Base-by-base conservation (phyloP, 2,797 vertebrate species). In the Diceros bicornis region DNA sequence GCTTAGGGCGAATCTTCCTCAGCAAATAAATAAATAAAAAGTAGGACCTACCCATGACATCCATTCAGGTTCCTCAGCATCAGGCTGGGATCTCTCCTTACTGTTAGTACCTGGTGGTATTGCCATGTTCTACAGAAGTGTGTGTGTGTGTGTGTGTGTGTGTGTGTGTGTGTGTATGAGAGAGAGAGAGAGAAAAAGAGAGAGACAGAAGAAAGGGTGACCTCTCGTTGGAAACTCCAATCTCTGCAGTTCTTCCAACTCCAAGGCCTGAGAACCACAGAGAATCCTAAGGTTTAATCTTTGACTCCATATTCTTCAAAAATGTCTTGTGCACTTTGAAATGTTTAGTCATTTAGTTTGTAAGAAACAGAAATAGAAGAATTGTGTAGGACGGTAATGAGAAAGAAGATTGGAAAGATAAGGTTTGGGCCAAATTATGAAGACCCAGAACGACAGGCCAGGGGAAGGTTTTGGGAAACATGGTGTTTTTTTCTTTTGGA, bases 361-460 rank as follows among this genome's bases (percentile, higher is more conserved):
- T 50, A 71, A 87, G 91, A 88, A 89, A 91, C 20, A 86, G 47
- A 91, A 94, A 68, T 1, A 86, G 68, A 91, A 79, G 57, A 59
- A 62, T 41, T 41, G 4, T n/a, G 14, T 82, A 37, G 59, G 37
- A 91, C 52, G 59, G 41, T 32, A 74, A 61, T 25, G 21, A 83
- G 88, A 92, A 59, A 41, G 9, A 62, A 75, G 59, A 77, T 78
- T 50, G 32, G 77, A 82, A 85, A 89, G 68, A 61, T 81, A 69
- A 95, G 23, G 32, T 77, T 52, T 82, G 61, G 69, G n/a, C 61
- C 71, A 90, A 91, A 93, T 55, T 61, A 34, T n/a, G 62, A 85
- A 82, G 64, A 86, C 23, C 44, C 21, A 23, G 25, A 27, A 50
- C 2, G 41, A 84, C 32, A 91, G 47, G 27, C 41, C 64, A 64